Evolutionary conservation across 2,797 vertebrate species (phyloP).

Genomic region (Jordanella pulchra): DNA sequence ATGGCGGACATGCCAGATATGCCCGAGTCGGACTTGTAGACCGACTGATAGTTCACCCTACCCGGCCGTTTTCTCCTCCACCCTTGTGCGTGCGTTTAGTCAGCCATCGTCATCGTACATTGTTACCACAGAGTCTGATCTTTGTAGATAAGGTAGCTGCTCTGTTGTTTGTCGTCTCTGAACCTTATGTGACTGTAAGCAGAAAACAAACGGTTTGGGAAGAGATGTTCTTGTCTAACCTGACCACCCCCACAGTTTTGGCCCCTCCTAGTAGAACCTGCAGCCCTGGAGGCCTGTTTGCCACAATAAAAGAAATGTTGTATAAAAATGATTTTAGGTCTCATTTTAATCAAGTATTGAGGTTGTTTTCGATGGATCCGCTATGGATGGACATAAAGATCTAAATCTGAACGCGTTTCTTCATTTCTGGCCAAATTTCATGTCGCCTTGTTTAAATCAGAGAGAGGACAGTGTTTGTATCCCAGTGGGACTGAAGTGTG

Average conservation of each 20-base stretch:
- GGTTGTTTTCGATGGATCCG: conserved; percentile 48
- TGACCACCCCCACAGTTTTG: conserved; percentile 13
- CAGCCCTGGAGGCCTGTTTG: conserved; percentile 22
- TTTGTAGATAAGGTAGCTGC: conserved; percentile 78
- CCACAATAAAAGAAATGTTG: conserved; percentile 42
- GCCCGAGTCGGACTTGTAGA: conserved; percentile 94
- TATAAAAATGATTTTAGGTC: conserved; percentile 43
- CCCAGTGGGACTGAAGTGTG: conserved; percentile 67
- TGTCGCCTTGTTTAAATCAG: conserved; percentile 31
- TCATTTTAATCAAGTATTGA: conserved; percentile 27
- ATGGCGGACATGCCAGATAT: conserved; percentile 93
- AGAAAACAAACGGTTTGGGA: conserved; percentile 19
- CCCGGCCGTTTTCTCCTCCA: conserved; percentile 20
- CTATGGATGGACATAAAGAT: conserved; percentile 28
- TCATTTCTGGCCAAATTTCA: conserved; percentile 38
- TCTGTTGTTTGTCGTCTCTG: conserved; percentile 62
- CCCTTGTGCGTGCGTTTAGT: conserved; percentile 60
- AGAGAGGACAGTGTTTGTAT: conserved; percentile 46
- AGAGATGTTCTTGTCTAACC: conserved; percentile 24
- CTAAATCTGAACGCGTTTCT: conserved; percentile 12
- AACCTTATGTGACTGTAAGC: conserved; percentile 59
- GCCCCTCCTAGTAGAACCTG: conserved; percentile 26
- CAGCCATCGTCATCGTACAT: conserved; percentile 57
- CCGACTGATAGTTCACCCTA: conserved; percentile 33
- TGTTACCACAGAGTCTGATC: conserved; percentile 72